Conservation (phyloP, 2,888 invertebrate species). For the Ganaspis brasiliensis region DNA sequence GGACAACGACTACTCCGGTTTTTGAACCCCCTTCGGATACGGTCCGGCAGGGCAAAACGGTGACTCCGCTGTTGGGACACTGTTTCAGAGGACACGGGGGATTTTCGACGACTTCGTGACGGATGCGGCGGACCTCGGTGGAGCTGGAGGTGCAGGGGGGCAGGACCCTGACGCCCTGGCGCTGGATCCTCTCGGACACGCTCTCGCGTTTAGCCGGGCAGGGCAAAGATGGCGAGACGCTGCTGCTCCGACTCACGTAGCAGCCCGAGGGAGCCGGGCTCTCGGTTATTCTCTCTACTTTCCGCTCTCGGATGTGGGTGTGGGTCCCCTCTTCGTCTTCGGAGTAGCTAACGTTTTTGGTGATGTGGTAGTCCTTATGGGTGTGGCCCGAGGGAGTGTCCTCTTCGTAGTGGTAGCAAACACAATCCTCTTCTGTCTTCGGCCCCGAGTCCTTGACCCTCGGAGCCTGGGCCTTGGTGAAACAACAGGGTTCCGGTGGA, state of each 20-base stretch:
- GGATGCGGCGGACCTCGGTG: conserved; percentile 70
- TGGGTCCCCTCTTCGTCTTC: conserved; percentile 75
- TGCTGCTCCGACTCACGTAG: conserved; percentile 68
- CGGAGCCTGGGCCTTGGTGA: conserved; percentile 85
- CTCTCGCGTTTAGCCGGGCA: conserved; percentile 69
- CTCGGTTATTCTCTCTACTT: conserved; percentile 24
- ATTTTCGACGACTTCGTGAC: conserved; percentile 71
- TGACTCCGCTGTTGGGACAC: conserved; percentile 75
- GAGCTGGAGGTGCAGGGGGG: conserved; percentile 63
- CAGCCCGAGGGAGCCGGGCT: conserved; percentile 61
- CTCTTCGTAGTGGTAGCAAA: conserved; percentile 76
- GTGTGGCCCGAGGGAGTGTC: conserved; percentile 77
- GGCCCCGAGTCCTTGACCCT: conserved; percentile 83
- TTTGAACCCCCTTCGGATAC: conserved; percentile 71
- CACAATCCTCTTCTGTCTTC: conserved; percentile 71
- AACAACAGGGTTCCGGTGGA: conserved; percentile 82
- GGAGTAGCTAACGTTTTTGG: conserved; percentile 76
- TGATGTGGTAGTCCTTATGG: conserved; percentile 66
- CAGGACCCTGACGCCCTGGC: conserved; percentile 71
- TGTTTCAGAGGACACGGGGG: conserved; percentile 57
- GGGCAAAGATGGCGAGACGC: conserved; percentile 64
- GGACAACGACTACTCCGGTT: conserved; percentile 75
- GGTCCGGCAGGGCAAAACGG: conserved; percentile 74
- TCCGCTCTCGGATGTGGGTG: conserved; percentile 70
- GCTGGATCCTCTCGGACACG: conserved; percentile 70